Base-by-base conservation (phyloP, 2,888 invertebrate species). In the Sinohyriopsis cumingii region DNA sequence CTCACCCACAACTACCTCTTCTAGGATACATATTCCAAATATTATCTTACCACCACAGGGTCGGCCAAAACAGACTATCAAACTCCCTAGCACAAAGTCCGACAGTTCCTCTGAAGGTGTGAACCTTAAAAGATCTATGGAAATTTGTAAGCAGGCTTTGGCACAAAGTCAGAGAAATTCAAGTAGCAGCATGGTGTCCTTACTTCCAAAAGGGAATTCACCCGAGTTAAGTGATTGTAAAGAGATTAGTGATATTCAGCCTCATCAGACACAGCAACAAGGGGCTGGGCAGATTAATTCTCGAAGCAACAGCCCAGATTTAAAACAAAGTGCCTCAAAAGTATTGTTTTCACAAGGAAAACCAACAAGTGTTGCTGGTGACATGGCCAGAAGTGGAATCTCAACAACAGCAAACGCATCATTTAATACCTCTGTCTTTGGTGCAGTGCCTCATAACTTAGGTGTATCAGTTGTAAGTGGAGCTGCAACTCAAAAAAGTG, bases 101-200 rank as follows among this genome's bases (percentile, higher is more conserved):
- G 77, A 75, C 24, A 74, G 76, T 67, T 71, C 76, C 25, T 76
- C 70, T 19, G 83, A 81, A 63, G 82, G 83, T 63, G 95, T 97
- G 55, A 97, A 98, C 91, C 91, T 97, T 68, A 97, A 97, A 89
- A 93, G 98, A 69, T 97, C 97, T 88, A 96, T 97, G 90, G 97
- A 97, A 91, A 98, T 98, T 84, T 91, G 91, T 81, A 91, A 93
- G 90, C 93, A 92, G 63, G 92, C 93, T n/a, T 95, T 98, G 78
- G 96, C 96, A 91, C 96, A 96, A 90, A 97, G 96, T 87, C 69
- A 75, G 62, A 78, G 73, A 63, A 75, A 73, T 65, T 68, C 70
- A 24, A 53, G 65, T 19, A 72, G 71, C 69, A 69, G 54, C 54
- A 71, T 71, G 71, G 75, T 77, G 33, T 77, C 79, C 33, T 59